phyloP scores from a whole-genome alignment of 1,140 invertebrate genomes.

The Rhagoletis pomonella region DNA sequence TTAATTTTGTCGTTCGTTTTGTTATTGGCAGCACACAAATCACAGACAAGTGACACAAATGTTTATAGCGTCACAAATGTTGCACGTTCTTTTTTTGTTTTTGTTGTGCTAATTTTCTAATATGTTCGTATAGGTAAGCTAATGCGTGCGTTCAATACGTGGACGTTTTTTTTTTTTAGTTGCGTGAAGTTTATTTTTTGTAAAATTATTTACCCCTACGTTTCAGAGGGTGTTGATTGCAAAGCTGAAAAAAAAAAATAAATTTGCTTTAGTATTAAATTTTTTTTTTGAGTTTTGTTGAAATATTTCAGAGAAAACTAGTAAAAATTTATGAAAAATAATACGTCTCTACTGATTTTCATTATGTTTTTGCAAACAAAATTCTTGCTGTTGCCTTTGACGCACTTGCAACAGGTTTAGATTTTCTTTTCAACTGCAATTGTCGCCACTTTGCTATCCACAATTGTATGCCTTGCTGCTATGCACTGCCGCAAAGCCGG shows the following conservation, averaged over 20 bases:
- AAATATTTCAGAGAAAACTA: not conserved
- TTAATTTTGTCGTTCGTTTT: no score
- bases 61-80: not conserved
- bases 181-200: no score
- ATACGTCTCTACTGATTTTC: not conserved
- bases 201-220: not conserved
- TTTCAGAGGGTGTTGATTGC: not conserved
- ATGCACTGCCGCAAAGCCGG: not conserved
- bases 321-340: not conserved
- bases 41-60: no score
- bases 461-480: not conserved
- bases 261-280: not conserved
- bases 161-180: not conserved
- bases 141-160: not conserved
- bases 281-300: not conserved
- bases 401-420: constrained; percentile 23
- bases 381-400: not conserved
- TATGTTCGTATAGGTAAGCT: not conserved
- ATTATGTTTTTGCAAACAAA: not conserved
- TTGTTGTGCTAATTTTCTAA: constrained; percentile 18
- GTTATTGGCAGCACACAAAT: no score
- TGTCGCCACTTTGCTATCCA: not conserved
- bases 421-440: not conserved
- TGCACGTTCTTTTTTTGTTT: not conserved
- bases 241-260: not conserved